Conservation (phyloP, 1,140 invertebrate species). For the Neodiprion virginianus region DNA sequence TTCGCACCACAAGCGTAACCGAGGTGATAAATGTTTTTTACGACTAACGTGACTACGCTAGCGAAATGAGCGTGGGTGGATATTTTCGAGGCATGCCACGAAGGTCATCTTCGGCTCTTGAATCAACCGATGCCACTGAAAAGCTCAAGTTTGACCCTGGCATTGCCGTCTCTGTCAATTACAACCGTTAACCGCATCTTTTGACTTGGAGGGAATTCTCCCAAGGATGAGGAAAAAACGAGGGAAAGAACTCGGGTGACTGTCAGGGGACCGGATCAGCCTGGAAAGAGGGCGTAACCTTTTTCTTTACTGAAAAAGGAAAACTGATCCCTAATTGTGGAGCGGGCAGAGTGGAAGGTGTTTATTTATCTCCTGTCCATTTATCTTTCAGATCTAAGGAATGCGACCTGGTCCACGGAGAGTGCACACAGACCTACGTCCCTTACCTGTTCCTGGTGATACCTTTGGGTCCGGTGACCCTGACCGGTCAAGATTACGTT, state of each 20-base stretch:
- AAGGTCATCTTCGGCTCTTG: not conserved
- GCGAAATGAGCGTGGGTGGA: not conserved
- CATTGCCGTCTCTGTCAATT: not conserved
- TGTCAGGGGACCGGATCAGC: not conserved
- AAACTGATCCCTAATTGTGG: conserved; percentile 15
- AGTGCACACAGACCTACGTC: conserved; percentile 91
- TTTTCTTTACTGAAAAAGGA: not conserved
- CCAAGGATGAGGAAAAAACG: not conserved
- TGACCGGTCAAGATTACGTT: conserved; percentile 92
- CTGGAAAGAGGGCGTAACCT: not conserved
- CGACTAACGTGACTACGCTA: not conserved
- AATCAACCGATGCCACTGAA: not conserved
- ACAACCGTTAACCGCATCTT: not conserved
- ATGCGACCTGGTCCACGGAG: conserved; percentile 86
- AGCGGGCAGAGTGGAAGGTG: not conserved
- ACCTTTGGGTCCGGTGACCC: conserved; percentile 86
- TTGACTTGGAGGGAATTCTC: not conserved
- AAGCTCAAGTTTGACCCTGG: not conserved
- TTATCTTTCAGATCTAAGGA: conserved; percentile 75
- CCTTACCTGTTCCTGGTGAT: conserved; percentile 91
- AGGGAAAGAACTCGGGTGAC: not conserved
- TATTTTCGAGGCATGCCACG: not conserved
- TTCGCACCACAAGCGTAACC: not conserved
- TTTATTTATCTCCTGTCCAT: conserved; percentile 20
- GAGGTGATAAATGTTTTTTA: not conserved